Conservation (phyloP, 35 echinoderm and acorn worm genomes). For the Strongylocentrotus purpuratus region DNA sequence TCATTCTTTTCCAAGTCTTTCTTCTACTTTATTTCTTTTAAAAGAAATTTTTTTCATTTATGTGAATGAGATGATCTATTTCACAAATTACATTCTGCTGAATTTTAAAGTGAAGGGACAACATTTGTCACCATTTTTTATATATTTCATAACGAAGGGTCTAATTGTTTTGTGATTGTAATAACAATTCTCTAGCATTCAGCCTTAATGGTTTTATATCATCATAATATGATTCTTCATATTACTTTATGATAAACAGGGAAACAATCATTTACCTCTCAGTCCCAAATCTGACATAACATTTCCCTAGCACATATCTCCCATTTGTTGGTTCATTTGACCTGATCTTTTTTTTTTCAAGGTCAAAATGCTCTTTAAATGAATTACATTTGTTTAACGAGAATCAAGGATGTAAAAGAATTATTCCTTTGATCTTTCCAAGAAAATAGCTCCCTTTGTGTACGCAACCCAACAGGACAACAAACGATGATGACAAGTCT, state of each 20-base stretch:
- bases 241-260: too few species aligned
- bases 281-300: neutral
- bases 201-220: too few species aligned
- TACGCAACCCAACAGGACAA: neutral
- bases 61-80: too few species aligned
- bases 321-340: neutral
- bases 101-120: neutral
- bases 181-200: too few species aligned
- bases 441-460: neutral
- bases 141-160: too few species aligned
- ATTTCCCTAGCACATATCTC: neutral
- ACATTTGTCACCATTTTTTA: too few species aligned
- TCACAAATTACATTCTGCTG: too few species aligned
- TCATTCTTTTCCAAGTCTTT: too few species aligned
- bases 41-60: too few species aligned
- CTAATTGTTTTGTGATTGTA: too few species aligned
- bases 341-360: neutral
- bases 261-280: neutral
- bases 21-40: too few species aligned
- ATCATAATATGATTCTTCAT: too few species aligned
- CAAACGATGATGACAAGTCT: neutral
- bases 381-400: neutral
- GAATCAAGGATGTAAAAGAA: neutral
- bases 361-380: neutral
- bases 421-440: neutral